Evolutionary conservation across 2,113 vertebrate genomes (phyloP), one percentile per base, ranked within the genome.

Genomic region (Todiramphus chloris): DNA sequence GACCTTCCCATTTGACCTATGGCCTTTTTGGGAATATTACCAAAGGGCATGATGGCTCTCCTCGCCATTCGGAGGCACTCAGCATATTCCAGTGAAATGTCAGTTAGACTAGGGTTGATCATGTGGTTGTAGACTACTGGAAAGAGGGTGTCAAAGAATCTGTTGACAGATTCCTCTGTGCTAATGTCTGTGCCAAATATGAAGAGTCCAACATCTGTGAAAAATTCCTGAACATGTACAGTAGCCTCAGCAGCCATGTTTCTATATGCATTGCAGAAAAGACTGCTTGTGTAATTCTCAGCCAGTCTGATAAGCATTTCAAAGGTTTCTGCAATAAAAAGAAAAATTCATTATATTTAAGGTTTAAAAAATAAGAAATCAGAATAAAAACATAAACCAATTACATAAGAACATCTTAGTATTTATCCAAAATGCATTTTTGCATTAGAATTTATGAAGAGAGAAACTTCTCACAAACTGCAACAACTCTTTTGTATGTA

Each of bases 121-220:
- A 99, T 92, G 13, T 97, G 98, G 83, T 97, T 97, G 96, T 99
- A 99, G 85, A 99, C 98, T 20, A 98, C 77, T 3, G 98, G 99
- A 91, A 99, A 99, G 67, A 99, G 97, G 6, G 96, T 97, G 20
- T 99, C 98, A 59, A 99, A 99, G 97, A 99, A 99, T 70, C 98
- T 98, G 48, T 98, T 98, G 24, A 99, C 97, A n/a, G 97, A 96
- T 76, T 98, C 98, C 56, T 98, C 98, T 5, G 98, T 93, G 82
- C 89, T 97, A 70, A 98, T 10, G 6, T 99, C 99, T 2, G 98
- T 97, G 9, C 99, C 99, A 97, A 99, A 97, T 59, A 99, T 56
- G 84, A 99, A 99, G 70, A 99, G 99, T 44, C 98, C 96, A 4
- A 98, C 89, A 20, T 99, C 98, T 0, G 98, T 98, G 95, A 99